Evolutionary conservation across 2,113 vertebrate species (phyloP).

Genomic region (Alaudala cheleensis): DNA sequence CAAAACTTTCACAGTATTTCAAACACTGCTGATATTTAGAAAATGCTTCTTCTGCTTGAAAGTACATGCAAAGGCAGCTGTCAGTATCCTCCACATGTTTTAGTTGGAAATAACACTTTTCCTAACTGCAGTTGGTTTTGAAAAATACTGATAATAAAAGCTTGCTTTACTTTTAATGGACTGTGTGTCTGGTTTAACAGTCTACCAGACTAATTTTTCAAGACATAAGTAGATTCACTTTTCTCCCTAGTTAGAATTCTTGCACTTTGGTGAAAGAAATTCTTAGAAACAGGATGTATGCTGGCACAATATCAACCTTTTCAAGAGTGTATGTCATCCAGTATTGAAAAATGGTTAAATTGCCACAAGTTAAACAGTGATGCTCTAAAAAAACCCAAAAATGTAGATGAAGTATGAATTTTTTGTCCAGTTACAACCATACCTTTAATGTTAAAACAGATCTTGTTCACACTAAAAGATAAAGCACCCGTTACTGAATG

Average conservation of each 20-base stretch:
- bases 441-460: not conserved
- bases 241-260: not conserved
- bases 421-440: not conserved
- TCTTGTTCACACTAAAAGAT: not conserved
- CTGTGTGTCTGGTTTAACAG: not conserved
- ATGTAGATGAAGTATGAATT: not conserved
- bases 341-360: not conserved
- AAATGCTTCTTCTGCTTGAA: not conserved
- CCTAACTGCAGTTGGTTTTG: not conserved
- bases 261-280: not conserved
- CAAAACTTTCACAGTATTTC: slow-evolving; percentile 6
- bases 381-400: not conserved
- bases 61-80: not conserved
- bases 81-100: not conserved
- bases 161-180: not conserved
- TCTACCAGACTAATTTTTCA: not conserved
- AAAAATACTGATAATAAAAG: slow-evolving; percentile 17
- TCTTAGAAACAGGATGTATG: not conserved
- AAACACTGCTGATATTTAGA: not conserved
- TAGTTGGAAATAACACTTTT: not conserved
- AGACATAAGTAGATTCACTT: not conserved
- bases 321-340: not conserved
- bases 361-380: not conserved
- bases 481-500: not conserved
- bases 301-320: not conserved